These are phyloP conservation scores for Sicus ferrugineus DNA, from an alignment of 2,888 invertebrate species.

Conservation along the genomic window DNA sequence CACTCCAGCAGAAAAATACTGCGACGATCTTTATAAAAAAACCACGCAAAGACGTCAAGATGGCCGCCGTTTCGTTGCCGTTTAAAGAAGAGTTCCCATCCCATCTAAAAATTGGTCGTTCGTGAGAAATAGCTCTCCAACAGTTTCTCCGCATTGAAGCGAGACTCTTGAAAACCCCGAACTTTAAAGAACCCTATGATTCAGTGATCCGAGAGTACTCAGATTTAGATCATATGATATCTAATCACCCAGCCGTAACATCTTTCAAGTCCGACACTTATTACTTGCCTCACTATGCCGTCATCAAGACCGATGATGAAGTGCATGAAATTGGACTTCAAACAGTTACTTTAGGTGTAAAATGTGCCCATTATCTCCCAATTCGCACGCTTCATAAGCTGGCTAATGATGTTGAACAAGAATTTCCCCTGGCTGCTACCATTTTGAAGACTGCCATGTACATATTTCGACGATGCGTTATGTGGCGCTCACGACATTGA, in stretches of 20 bases:
- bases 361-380: constrained; percentile 35
- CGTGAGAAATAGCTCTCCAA: not conserved
- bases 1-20: constrained; percentile 6
- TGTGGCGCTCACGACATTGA: too few species aligned
- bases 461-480: too few species aligned
- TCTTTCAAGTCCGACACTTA: constrained; percentile 15
- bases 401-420: too few species aligned
- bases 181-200: not conserved
- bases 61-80: constrained; percentile 18
- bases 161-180: not conserved
- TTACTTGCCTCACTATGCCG: constrained; percentile 40
- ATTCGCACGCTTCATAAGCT: constrained; percentile 37
- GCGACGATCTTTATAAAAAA: constrained; percentile 5
- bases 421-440: too few species aligned
- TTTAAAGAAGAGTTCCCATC: constrained; percentile 20
- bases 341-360: constrained; percentile 18
- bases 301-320: constrained; percentile 23
- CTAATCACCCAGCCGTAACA: not conserved
- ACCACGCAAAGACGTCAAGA: constrained; percentile 9
- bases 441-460: too few species aligned
- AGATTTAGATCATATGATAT: not conserved
- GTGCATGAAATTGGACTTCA: constrained; percentile 6
- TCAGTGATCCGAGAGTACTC: not conserved
- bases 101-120: too few species aligned
- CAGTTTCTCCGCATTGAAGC: not conserved